Conservation (phyloP, 2,888 invertebrate genomes). For the Adelphocoris suturalis region DNA sequence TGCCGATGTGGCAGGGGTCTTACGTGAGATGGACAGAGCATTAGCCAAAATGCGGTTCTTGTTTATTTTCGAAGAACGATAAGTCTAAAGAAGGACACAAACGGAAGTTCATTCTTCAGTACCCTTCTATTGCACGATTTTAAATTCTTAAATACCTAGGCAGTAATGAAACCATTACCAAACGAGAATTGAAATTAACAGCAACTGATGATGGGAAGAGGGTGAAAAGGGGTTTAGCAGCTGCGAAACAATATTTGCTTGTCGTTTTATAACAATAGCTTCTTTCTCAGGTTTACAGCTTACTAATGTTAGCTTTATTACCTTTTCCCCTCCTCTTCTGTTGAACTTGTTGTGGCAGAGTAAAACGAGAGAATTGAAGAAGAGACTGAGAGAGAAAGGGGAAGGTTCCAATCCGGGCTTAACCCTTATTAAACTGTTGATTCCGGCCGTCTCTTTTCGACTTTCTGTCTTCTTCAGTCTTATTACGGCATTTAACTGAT, state of each 20-base stretch:
- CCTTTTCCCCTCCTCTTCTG: no score
- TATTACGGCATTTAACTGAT: constrained; percentile 11
- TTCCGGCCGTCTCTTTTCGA: not conserved
- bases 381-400: not conserved
- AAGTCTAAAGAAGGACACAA: no score
- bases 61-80: no score
- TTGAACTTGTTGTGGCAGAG: no score
- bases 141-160: no score
- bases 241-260: not conserved
- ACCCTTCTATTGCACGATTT: no score
- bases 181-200: no score
- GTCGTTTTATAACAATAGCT: not conserved
- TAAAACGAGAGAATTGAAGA: constrained; percentile 1
- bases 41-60: no score
- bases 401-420: not conserved
- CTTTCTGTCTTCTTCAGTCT: not conserved
- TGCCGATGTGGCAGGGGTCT: no score
- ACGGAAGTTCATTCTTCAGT: no score
- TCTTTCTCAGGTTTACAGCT: not conserved
- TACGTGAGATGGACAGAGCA: no score
- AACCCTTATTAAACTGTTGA: constrained; percentile 19
- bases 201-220: not conserved
- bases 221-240: constrained; percentile 7
- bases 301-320: not conserved
- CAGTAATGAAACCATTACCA: no score